Base-by-base conservation (phyloP, 1,140 invertebrate species). In the Halictus rubicundus region DNA sequence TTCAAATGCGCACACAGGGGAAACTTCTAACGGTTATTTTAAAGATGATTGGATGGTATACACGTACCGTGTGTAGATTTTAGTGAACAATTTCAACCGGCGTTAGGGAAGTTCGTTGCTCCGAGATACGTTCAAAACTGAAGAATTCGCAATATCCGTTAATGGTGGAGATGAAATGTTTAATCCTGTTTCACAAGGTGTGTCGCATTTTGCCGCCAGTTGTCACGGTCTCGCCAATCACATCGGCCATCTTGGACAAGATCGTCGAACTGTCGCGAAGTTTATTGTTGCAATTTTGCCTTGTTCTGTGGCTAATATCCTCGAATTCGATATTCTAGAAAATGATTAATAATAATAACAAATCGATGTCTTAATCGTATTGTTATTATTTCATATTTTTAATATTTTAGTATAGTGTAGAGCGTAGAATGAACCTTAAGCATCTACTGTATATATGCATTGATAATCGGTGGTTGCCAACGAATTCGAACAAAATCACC, bases 11-110 rank as follows among this genome's bases (percentile, higher is more conserved):
- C 76, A 75, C 68, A 85, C 84, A 87, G 87, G 83, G 81, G 85
- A 85, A 85, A 88, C 79, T 81, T 83, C 73, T 88, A 88, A 88
- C 87, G 87, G 87, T 87, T 88, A 8, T 83, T 75, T 52, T 61
- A 49, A 16, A 16, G 68, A 73, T 60, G 71, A 87, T 83, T 74
- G 78, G 78, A 68, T 39, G 39, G 49, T 64, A 60, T 42, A 42
- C 68, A 23, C 59, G 77, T 59, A 68, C 77, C 39, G n/a, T 60
- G 19, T 27, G 6, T 49, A 27, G 4, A 46, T 73, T 52, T 57
- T 37, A 14, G 19, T 23, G 39, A 52, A 66, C 49, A 59, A 72
- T 54, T 79, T 74, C 54, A 74, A 52, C 16, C 23, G 25, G 59
- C 78, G 71, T 39, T 46, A 46, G 1, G 10, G 16, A 21, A 74